Base-by-base conservation (phyloP, 2,797 vertebrate species). In the Ciconia nigra region DNA sequence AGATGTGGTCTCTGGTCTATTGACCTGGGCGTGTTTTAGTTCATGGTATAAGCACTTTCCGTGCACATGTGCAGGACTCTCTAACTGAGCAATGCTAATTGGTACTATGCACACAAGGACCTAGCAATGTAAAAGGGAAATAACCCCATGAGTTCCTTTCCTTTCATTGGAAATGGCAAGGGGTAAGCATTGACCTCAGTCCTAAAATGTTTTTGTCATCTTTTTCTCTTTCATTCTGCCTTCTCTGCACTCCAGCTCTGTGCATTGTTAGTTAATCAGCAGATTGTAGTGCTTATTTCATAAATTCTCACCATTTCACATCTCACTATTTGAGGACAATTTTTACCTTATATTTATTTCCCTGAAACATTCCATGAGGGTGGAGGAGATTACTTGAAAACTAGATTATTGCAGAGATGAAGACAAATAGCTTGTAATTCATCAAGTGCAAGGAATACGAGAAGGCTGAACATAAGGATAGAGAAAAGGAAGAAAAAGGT, bases 41-140 rank as follows among this genome's bases (percentile, higher is more conserved):
- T 24, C 31, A 49, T 8, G 13, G 26, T 22, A 41, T 10, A 83
- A 72, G 37, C 42, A 55, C 13, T 87, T 89, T 7, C 18, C 15
- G 39, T 35, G 33, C 21, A 72, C 0, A 0, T 14, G 29, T 28
- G 10, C 78, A 61, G 44, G n/a, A 67, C 26, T 67, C 10, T 62
- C 8, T 62, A 76, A 65, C 24, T 33, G 15, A 51, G 28, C 28
- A 55, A n/a, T 44, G 39, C 12, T 59, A 80, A 67, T 47, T 57
- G 22, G 10, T 51, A 37, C 28, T 42, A 31, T 0, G 2, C 28
- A 74, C 1, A 1, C 14, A 55, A 76, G 22, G 10, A 73, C 20
- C 15, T 70, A 73, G 20, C 2, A 83, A 47, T 9, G 14, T 55
- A 44, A 82, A 77, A 72, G 19, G 33, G 20, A 76, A 92, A 65